A percentile compares a stretch with the other conserved stretches of the same genome.
Evolutionary conservation across 2,797 vertebrate species (phyloP).

Genomic region (Betta splendens): DNA sequence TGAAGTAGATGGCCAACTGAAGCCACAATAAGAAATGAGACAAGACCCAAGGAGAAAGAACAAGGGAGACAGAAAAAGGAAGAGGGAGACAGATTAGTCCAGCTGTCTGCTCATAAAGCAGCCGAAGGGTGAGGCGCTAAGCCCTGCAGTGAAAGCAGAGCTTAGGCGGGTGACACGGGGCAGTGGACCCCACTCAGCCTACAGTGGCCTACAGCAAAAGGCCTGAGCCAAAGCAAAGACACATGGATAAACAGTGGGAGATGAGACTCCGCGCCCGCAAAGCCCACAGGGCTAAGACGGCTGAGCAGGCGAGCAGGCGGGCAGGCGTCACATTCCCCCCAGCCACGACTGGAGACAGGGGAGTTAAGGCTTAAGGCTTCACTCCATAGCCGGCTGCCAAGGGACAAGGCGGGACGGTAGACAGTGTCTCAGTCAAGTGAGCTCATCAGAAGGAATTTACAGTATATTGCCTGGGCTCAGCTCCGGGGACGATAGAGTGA

Average conservation of each 20-base stretch:
- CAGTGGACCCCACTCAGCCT: constrained; percentile 72
- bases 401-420: constrained; percentile 40
- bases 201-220: constrained; percentile 59
- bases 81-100: constrained; percentile 69
- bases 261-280: constrained; percentile 67
- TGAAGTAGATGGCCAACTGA: constrained; percentile 35
- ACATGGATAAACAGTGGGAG: constrained; percentile 78
- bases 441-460: constrained; percentile 65
- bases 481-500: constrained; percentile 44
- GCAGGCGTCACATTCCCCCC: constrained; percentile 61
- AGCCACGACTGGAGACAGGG: constrained; percentile 68
- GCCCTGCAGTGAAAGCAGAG: constrained; percentile 83
- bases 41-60: constrained; percentile 59
- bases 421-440: constrained; percentile 62
- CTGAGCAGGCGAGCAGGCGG: constrained; percentile 46
- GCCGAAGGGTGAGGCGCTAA: constrained; percentile 79
- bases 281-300: constrained; percentile 70
- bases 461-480: constrained; percentile 20
- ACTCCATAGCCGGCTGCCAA: constrained; percentile 58
- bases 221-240: constrained; percentile 80
- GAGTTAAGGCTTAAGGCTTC: constrained; percentile 69
- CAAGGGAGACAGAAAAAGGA: constrained; percentile 46
- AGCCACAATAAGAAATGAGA: constrained; percentile 49
- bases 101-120: constrained; percentile 83
- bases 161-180: constrained; percentile 81